Percentiles rank a stretch among this genome's conserved stretches.
Conservation (phyloP, 1,140 invertebrate genomes). For the Drosophila nasuta region DNA sequence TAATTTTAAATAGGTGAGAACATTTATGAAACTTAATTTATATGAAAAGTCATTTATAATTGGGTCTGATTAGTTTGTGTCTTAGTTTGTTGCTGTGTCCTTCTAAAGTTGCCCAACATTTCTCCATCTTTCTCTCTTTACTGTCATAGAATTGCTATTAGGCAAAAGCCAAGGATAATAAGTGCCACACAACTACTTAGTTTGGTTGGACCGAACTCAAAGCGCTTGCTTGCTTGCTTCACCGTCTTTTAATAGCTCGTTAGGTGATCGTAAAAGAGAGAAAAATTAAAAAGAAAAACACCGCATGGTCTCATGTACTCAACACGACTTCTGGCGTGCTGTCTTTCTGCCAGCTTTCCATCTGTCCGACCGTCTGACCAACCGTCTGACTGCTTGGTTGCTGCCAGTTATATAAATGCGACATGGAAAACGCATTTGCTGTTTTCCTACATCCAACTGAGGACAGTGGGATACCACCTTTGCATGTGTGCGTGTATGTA, state of each 20-base stretch:
- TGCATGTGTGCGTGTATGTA: neutral
- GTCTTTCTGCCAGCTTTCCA: neutral
- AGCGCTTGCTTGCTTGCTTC: constrained; percentile 9
- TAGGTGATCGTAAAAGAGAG: constrained; percentile 23
- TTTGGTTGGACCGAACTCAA: constrained; percentile 4
- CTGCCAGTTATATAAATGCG: constrained; percentile 30
- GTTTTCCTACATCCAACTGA: constrained; percentile 25
- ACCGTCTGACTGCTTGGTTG: neutral
- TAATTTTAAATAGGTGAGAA: neutral
- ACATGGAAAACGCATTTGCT: constrained; percentile 65
- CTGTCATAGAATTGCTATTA: constrained; percentile 14
- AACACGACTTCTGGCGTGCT: neutral
- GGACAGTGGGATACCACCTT: constrained; percentile 30
- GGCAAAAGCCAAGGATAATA: constrained; percentile 1
- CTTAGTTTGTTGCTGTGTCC: neutral
- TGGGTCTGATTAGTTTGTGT: neutral
- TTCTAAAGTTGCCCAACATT: neutral
- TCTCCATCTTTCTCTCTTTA: too few species aligned
- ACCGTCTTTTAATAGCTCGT: constrained; percentile 34
- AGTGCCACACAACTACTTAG: constrained; percentile 3
- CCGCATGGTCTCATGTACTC: constrained; percentile 13
- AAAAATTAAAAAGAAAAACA: constrained; percentile 10
- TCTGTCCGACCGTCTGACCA: neutral
- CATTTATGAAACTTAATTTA: neutral
- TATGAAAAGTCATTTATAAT: neutral